These are phyloP conservation scores for Pangasius sanitwongsei DNA, from an alignment of 2,797 vertebrate species.

Conservation along the genomic window DNA sequence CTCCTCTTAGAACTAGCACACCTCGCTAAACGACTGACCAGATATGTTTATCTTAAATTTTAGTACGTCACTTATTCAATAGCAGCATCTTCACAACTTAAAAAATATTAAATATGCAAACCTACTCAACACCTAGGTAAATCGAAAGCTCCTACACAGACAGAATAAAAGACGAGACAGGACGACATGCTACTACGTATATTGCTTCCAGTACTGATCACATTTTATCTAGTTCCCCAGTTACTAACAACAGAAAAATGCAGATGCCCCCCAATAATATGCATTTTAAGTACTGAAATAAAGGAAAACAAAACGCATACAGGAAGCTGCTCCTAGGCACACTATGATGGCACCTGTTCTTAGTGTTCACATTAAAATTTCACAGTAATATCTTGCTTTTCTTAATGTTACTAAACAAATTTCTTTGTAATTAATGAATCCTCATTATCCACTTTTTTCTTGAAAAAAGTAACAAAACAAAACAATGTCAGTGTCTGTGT, in stretches of 20 bases:
- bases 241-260: slow-evolving; percentile 61
- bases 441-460: slow-evolving; percentile 45
- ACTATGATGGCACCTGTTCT: slow-evolving; percentile 59
- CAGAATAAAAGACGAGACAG: slow-evolving; percentile 76
- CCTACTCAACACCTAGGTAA: slow-evolving; percentile 75
- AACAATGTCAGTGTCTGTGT: slow-evolving; percentile 53
- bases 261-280: slow-evolving; percentile 52
- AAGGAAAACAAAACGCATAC: slow-evolving; percentile 60
- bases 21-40: slow-evolving; percentile 75
- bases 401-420: slow-evolving; percentile 50
- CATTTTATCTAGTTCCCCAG: slow-evolving; percentile 75
- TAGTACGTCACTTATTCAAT: slow-evolving; percentile 80
- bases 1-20: slow-evolving; percentile 71
- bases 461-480: background rate
- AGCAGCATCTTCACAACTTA: slow-evolving; percentile 83
- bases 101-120: slow-evolving; percentile 72
- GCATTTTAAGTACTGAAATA: slow-evolving; percentile 60
- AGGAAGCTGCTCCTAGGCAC: slow-evolving; percentile 59
- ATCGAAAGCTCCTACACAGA: slow-evolving; percentile 76
- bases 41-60: slow-evolving; percentile 78
- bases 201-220: slow-evolving; percentile 86
- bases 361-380: slow-evolving; percentile 63
- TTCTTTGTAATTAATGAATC: slow-evolving; percentile 27
- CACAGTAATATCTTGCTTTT: slow-evolving; percentile 61
- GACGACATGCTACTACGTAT: slow-evolving; percentile 80